Base-by-base conservation (phyloP, 2,113 vertebrate genomes). In the Hemibagrus wyckioides region DNA sequence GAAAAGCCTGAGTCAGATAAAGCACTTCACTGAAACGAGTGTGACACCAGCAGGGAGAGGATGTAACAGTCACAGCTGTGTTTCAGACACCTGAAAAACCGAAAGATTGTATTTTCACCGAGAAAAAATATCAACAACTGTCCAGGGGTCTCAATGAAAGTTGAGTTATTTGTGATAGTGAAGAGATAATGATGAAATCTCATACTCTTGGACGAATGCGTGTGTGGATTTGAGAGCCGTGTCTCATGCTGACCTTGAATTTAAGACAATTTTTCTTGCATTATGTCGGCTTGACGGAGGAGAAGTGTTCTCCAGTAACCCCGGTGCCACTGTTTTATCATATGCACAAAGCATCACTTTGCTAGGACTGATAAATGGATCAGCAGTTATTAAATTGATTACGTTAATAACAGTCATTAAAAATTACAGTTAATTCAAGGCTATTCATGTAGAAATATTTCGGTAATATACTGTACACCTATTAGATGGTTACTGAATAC, bases 11-110 rank as follows among this genome's bases (percentile, higher is more conserved):
- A 39, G 21, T 67, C n/a, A 80, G 76, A 86, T 80, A 69, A 86
- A 86, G 6, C 23, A 39, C 76, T 79, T 59, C n/a, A 65, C 41
- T 86, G 54, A 79, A 85, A 65, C 30, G 57, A 86, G 59, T 28
- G 11, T 28, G 41, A 67, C 57, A 17, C 59, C 41, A 69, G 48
- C 76, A 80, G 61, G 75, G 61, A 52, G 75, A 67, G 33, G 15
- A 80, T 80, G 59, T 54, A 39, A 50, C 44, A 30, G 28, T 50
- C 54, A 59, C 57, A 65, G 28, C 15, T 80, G 9, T 80, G 21
- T 80, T 44, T 57, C 39, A 77, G 54, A 77, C 52, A 56, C 9
- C 50, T 59, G 39, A 6, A 67, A 63, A 85, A 36, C 36, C 7
- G 71, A 36, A 50, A 75, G 41, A 48, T 61, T 65, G n/a, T 17